phyloP scores from a whole-genome alignment of 2,113 vertebrate genomes.

The Lynx canadensis region DNA sequence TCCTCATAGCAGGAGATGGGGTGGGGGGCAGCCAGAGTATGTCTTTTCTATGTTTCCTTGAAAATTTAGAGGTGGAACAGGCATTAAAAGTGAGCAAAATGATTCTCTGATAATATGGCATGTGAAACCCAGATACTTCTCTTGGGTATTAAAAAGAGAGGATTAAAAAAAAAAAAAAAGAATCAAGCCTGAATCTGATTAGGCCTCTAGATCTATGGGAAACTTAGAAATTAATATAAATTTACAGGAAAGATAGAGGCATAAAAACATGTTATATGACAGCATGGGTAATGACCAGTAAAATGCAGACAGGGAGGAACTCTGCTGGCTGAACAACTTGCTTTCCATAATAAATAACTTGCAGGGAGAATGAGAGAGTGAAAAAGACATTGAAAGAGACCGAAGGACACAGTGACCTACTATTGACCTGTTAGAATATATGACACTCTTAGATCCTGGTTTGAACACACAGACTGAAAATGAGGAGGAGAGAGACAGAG shows the following conservation, averaged over 20 bases:
- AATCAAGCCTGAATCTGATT: background rate
- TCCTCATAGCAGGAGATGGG: background rate
- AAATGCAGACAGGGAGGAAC: background rate
- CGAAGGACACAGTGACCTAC: background rate
- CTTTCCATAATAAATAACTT: background rate
- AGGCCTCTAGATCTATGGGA: background rate
- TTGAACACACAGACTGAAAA: background rate
- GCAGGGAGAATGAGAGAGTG: background rate
- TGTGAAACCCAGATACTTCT: background rate
- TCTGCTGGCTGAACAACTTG: background rate
- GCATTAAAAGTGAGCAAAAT: conserved; percentile 19
- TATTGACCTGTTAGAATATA: background rate
- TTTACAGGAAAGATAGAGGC: background rate
- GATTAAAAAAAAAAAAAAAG: background rate
- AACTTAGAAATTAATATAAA: background rate
- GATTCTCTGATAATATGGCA: background rate
- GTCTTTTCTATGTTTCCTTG: background rate
- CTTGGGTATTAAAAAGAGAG: background rate
- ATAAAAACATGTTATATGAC: background rate
- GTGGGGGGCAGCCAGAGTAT: background rate
- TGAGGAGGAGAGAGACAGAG: background rate
- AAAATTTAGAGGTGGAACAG: background rate
- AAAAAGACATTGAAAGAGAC: background rate
- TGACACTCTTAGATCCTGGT: background rate
- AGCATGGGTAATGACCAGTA: background rate